These are phyloP conservation scores for Latrodectus geometricus DNA, from an alignment of 1,140 invertebrate species.

Conservation along the genomic window DNA sequence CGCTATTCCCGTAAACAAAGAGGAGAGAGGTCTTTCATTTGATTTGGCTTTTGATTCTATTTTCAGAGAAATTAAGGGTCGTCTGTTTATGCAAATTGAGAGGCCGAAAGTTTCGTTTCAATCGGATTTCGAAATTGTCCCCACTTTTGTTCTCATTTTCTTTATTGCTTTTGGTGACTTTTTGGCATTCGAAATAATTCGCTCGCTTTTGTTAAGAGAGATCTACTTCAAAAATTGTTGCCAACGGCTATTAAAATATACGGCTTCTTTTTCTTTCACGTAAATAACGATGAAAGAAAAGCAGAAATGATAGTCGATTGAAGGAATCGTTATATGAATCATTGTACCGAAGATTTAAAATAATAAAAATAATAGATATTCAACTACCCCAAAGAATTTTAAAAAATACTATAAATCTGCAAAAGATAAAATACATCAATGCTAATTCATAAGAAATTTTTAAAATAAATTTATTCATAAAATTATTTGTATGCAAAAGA, in stretches of 20 bases:
- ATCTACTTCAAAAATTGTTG: not conserved
- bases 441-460: too few relatives aligned
- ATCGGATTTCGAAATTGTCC: constrained; percentile 50
- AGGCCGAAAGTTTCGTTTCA: constrained; percentile 57
- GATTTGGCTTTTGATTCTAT: constrained; percentile 41
- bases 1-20: constrained; percentile 41
- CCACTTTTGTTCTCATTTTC: constrained; percentile 14
- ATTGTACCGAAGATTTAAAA: too few relatives aligned
- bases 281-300: too few relatives aligned
- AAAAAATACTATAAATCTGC: too few relatives aligned
- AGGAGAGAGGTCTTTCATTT: constrained; percentile 10
- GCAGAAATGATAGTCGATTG: too few relatives aligned
- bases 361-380: too few relatives aligned
- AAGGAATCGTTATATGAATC: too few relatives aligned
- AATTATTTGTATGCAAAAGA: too few relatives aligned
- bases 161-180: constrained; percentile 15
- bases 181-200: constrained; percentile 17
- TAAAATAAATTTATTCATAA: too few relatives aligned
- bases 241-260: not conserved
- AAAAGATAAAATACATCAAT: too few relatives aligned
- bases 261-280: not conserved
- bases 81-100: constrained; percentile 59
- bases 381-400: too few relatives aligned
- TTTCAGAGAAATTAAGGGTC: constrained; percentile 48
- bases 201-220: not conserved